Evolutionary conservation across 2,888 invertebrate genomes (phyloP), one percentile per base, ranked within the genome.

Genomic region (Drosophila buzzatii): DNA sequence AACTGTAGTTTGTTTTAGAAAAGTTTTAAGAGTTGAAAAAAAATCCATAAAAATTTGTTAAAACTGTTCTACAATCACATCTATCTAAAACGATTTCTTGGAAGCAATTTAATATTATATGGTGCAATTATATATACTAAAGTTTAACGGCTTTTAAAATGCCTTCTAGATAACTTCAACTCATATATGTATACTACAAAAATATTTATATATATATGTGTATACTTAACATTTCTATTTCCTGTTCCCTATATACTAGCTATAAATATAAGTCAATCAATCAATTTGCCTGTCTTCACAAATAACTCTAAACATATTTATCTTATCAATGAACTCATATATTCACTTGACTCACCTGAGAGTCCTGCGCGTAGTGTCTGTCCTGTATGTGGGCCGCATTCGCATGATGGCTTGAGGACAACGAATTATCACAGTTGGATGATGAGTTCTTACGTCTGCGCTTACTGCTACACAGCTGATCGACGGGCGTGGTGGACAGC

Each of bases 371-470:
- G 92, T 94, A 94, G 94, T 94, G 95, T 93, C 95, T 94, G 92
- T 95, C 95, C 93, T 94, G 93, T 91, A 92, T 91, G 92, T 92
- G 92, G 81, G 81, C 75, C 88, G 92, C 91, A 90, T 92, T 94
- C 73, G 71, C 75, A 91, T 94, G 94, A 91, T 94, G 94, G 91
- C 95, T 94, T 91, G 94, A 94, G 91, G 93, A 94, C 92, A 94
- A 93, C 92, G 94, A 94, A 92, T 94, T 94, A 94, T 95, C 95
- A 94, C 95, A 95, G 94, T 95, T 95, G 92, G 93, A 93, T 93
- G 93, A 93, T 93, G 93, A 93, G 92, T 93, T 95, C 95, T 93
- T 93, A 92, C 93, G 93, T 93, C 93, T 93, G 92, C 93, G 92
- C 92, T 90, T 95, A 94, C 94, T 95, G 91, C 91, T 92, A 91